Evolutionary conservation across 2,797 vertebrate genomes (phyloP).

Genomic region (Pagetopsis macropterus): DNA sequence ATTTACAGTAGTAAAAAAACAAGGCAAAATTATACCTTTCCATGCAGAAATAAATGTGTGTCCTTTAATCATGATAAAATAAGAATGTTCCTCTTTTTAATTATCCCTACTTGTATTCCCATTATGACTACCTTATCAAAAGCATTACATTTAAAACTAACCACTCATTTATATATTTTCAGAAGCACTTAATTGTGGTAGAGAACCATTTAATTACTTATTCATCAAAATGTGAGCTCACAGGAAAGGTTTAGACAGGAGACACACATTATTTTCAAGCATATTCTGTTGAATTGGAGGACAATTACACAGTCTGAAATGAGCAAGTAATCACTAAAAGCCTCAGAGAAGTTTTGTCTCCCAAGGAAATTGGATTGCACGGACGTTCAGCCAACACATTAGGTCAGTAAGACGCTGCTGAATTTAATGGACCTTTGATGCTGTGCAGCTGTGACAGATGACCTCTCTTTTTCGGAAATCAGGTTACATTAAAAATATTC

Average conservation of each 20-base stretch:
- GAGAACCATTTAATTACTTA: constrained; percentile 24
- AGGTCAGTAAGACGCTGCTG: constrained; percentile 52
- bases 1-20: not conserved
- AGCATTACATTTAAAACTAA: not conserved
- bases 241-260: constrained; percentile 19
- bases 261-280: constrained; percentile 46
- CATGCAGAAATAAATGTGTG: not conserved
- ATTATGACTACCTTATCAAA: constrained; percentile 19
- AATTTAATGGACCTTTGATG: constrained; percentile 49
- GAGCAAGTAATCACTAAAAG: constrained; percentile 64
- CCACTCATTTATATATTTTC: constrained; percentile 3
- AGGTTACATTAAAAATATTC: constrained; percentile 7
- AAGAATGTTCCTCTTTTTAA: not conserved
- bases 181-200: constrained; percentile 3
- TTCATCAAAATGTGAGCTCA: constrained; percentile 33
- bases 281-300: constrained; percentile 45
- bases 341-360: constrained; percentile 55
- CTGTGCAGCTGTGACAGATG: constrained; percentile 43
- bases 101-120: not conserved
- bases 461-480: constrained; percentile 26
- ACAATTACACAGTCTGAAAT: constrained; percentile 53
- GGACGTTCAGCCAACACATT: constrained; percentile 51
- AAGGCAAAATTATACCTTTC: not conserved
- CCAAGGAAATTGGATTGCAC: constrained; percentile 63
- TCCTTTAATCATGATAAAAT: not conserved